These are phyloP conservation scores for Lissonota sp. DNA, from an alignment of 2,888 invertebrate genomes.

Conservation along the genomic window DNA sequence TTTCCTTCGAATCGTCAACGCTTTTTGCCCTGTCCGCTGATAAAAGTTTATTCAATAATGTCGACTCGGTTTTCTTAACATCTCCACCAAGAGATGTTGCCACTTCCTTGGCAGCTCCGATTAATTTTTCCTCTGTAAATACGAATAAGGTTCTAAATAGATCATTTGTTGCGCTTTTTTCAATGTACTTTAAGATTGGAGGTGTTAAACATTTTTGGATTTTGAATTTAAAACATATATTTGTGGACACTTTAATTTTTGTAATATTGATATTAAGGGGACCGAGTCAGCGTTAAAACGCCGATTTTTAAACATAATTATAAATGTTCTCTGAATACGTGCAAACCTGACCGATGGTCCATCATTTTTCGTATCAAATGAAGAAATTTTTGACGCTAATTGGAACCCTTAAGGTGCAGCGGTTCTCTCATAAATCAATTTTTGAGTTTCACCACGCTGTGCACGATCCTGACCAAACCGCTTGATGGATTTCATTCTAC, in stretches of 20 bases:
- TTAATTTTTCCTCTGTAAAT: constrained; percentile 82
- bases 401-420: no score
- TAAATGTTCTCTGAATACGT: no score
- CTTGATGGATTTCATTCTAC: no score
- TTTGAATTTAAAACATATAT: constrained; percentile 3
- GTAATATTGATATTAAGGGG: no score
- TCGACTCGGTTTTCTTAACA: constrained; percentile 89
- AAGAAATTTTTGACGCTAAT: no score
- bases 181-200: not conserved
- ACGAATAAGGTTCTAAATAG: constrained; percentile 2
- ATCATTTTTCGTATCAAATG: no score
- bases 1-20: not conserved
- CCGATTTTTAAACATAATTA: no score
- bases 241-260: constrained; percentile 3
- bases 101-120: constrained; percentile 89
- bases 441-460: no score
- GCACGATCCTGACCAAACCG: no score
- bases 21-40: constrained; percentile 77
- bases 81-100: constrained; percentile 89
- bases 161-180: not conserved
- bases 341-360: no score
- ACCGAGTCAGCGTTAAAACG: no score
- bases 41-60: constrained; percentile 89
- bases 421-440: no score
- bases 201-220: not conserved